Evolutionary conservation across 2,888 invertebrate genomes (phyloP).

Genomic region (Strigamia crassipes): DNA sequence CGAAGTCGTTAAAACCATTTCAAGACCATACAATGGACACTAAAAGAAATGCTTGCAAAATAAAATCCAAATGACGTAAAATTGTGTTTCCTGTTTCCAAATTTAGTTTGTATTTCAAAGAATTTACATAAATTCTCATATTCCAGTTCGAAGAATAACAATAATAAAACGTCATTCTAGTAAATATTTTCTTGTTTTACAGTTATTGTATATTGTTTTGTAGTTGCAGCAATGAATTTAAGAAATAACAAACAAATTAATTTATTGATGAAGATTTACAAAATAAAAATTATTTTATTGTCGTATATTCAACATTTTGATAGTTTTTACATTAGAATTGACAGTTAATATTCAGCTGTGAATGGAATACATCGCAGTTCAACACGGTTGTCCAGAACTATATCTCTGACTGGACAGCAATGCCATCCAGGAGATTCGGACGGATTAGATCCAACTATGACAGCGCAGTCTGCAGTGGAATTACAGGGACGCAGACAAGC

Average conservation of each 20-base stretch:
- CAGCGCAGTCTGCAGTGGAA: neutral
- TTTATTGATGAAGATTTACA: neutral
- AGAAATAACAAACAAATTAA: too few species aligned
- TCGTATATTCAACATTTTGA: neutral
- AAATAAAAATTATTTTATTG: neutral
- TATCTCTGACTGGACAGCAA: conserved; percentile 8
- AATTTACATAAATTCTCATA: neutral
- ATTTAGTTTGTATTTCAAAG: neutral
- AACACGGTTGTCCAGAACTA: neutral
- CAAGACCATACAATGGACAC: neutral
- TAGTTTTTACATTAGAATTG: neutral
- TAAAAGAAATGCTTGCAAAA: neutral
- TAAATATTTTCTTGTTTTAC: too few species aligned
- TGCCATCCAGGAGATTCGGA: neutral
- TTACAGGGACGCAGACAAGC: neutral
- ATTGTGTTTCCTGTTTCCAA: neutral
- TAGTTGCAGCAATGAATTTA: too few species aligned
- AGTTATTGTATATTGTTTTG: too few species aligned
- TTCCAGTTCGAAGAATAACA: too few species aligned
- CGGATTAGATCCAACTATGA: neutral
- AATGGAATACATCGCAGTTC: neutral
- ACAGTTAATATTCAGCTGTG: neutral
- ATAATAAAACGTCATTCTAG: too few species aligned
- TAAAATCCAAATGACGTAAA: neutral
- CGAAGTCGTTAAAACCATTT: neutral